phyloP scores from a whole-genome alignment of 2,797 vertebrate species.

The Sebastes glaucus region DNA sequence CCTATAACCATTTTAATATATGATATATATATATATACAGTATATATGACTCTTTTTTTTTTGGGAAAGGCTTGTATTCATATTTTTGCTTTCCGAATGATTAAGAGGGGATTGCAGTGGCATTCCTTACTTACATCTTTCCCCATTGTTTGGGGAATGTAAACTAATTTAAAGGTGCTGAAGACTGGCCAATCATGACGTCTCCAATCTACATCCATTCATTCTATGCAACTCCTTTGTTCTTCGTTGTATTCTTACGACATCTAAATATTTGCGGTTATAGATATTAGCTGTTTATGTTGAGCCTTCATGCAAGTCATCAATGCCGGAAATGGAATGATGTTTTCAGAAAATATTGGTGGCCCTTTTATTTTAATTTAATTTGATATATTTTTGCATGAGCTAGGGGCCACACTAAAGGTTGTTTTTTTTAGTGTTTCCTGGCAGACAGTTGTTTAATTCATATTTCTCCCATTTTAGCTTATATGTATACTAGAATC shows the following conservation, averaged over 20 bases:
- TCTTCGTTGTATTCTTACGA: constrained; percentile 50
- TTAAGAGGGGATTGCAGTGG: constrained; percentile 51
- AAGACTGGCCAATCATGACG: constrained; percentile 77
- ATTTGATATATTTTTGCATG: constrained; percentile 52
- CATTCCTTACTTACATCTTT: constrained; percentile 60
- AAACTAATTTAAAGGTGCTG: constrained; percentile 82
- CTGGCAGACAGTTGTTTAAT: constrained; percentile 19
- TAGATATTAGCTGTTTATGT: constrained; percentile 51
- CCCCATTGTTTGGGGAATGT: constrained; percentile 66
- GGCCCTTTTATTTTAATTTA: constrained; percentile 5
- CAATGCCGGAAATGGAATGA: constrained; percentile 33
- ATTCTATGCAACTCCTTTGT: constrained; percentile 85
- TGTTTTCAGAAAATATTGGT: constrained; percentile 49
- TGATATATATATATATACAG: background rate
- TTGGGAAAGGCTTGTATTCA: constrained; percentile 47
- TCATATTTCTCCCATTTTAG: constrained; percentile 32
- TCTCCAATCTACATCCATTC: constrained; percentile 78
- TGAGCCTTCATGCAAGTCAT: constrained; percentile 41
- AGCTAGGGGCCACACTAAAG: constrained; percentile 38
- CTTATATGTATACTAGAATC: constrained; percentile 32
- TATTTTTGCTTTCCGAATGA: constrained; percentile 63
- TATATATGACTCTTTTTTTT: constrained; percentile 7
- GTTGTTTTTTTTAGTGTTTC: constrained; percentile 33
- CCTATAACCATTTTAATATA: constrained; percentile 57
- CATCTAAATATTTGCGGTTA: constrained; percentile 44